phyloP scores from a whole-genome alignment of 1,140 invertebrate genomes.

The Venustaconcha ellipsiformis region DNA sequence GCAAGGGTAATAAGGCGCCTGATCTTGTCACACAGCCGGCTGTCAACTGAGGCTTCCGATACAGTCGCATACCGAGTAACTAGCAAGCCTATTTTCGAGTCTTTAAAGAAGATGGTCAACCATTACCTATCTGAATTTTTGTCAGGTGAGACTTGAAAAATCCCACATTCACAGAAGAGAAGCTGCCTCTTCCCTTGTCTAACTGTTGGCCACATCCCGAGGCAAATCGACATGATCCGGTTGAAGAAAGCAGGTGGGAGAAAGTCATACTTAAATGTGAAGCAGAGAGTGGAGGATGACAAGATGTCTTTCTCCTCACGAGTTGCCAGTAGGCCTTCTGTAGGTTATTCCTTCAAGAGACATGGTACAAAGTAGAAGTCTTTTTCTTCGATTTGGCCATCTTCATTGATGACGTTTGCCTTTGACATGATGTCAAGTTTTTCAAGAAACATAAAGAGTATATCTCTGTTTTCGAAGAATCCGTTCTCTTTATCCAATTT shows the following conservation, averaged over 20 bases:
- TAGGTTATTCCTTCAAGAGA: slow-evolving; percentile 12
- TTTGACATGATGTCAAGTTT: slow-evolving; percentile 23
- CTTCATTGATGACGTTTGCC: slow-evolving; percentile 4
- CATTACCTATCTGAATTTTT: not conserved
- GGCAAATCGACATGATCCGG: slow-evolving; percentile 10
- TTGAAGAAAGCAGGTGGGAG: slow-evolving; percentile 26
- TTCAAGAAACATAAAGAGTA: slow-evolving; percentile 12
- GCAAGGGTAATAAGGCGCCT: too few relatives aligned
- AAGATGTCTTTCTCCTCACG: not conserved
- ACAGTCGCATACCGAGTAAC: slow-evolving; percentile 12
- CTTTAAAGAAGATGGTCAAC: slow-evolving; percentile 18
- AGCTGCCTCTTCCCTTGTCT: slow-evolving; percentile 19
- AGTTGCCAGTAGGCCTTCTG: not conserved
- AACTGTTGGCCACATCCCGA: slow-evolving; percentile 13
- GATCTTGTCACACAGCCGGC: slow-evolving; percentile 11
- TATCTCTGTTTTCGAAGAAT: slow-evolving; percentile 19
- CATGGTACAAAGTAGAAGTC: slow-evolving; percentile 20
- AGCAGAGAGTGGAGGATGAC: slow-evolving; percentile 10
- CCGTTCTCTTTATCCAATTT: slow-evolving; percentile 9
- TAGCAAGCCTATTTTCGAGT: slow-evolving; percentile 9
- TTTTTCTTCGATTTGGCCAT: not conserved
- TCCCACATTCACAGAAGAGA: slow-evolving; percentile 17
- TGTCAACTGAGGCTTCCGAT: not conserved
- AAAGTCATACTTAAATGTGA: slow-evolving; percentile 17
- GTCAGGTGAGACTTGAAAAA: slow-evolving; percentile 16